Evolutionary conservation across 2,113 vertebrate species (phyloP), one percentile per base, ranked within the genome.

Genomic region (Lota lota): DNA sequence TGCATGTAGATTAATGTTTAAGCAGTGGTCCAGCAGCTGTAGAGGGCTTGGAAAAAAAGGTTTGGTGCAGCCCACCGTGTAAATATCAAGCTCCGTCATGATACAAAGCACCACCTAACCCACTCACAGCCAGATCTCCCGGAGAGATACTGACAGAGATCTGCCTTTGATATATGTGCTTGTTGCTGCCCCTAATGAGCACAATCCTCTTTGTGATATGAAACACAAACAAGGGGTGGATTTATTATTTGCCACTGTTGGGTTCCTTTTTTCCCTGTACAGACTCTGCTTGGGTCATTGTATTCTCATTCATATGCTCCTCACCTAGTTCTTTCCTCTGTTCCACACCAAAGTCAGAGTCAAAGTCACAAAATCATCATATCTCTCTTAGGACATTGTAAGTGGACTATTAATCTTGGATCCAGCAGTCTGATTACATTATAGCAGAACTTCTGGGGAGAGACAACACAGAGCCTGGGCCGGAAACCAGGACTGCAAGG

Each of bases 141-240:
- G 70, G 69, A 75, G 72, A 64, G 76, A 22, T 78, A 67, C 68
- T 68, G 72, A 73, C 68, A 78, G 70, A 73, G 74, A 76, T 81
- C 66, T 71, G 63, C 12, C 56, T 84, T 72, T 87, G 85, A 88
- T 87, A 70, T 77, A 86, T 83, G 79, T 67, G 72, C 76, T 85
- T 81, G 77, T 83, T 54, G 6, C 33, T 51, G 64, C 76, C 64
- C 64, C 71, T 84, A 88, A 84, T 85, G 78, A 86, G 76, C 28
- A 21, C 51, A 80, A 75, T 77, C 78, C 69, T 70, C 64, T 69
- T 24, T 63, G 64, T 24, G 56, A 77, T 73, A 72, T 81, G 53
- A 68, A 67, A 73, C 57, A 74, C n/a, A 16, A 63, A 22, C 53
- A 17, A 36, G 66, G 36, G 61, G 76, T 73, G 61, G 74, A 78